Evolutionary conservation across 2,113 vertebrate species (phyloP), one percentile per base, ranked within the genome.

Genomic region (Ageneiosus marmoratus): DNA sequence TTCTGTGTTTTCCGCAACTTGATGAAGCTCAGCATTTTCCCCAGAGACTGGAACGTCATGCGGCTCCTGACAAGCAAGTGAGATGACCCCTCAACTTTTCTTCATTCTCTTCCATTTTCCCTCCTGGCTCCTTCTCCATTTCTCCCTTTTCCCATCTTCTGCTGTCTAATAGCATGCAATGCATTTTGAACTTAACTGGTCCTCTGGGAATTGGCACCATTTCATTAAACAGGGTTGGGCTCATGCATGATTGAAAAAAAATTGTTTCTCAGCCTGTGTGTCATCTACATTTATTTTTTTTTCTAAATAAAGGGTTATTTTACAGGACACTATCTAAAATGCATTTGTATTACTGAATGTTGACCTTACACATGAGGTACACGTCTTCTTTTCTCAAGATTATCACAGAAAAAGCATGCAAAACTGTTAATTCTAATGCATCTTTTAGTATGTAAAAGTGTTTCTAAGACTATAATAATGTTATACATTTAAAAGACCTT

Each of bases 21-120:
- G 88, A 99, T 99, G 97, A 99, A 99, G 89, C 96, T 98, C 93
- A 98, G 96, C 37, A 97, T 99, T 86, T 99, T 99, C 88, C 98
- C 97, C 58, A 94, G 96, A 8, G 98, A 99, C 93, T 99, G 98
- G 98, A 99, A 97, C 89, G 93, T 99, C 86, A 98, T 99, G 98
- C 94, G 98, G 82, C 92, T 99, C 72, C 96, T 99, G 60, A 99
- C 97, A 88, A 99, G 97, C 98, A 98, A 97, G 98, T 99, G 88
- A 95, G 94, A 69, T 13, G 53, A 20, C 9, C 84, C 37, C 56
- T 15, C 34, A 22, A n/a, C 10, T 48, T 24, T 32, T 60, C 58
- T 67, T 53, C 41, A 27, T 27, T 51, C 22, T 24, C 3, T 37
- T 15, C 46, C 16, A 41, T 55, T 51, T 79, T 18, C 29, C 78